These are phyloP conservation scores for Gallirallus australis DNA, from an alignment of 2,797 vertebrate genomes.

Conservation along the genomic window DNA sequence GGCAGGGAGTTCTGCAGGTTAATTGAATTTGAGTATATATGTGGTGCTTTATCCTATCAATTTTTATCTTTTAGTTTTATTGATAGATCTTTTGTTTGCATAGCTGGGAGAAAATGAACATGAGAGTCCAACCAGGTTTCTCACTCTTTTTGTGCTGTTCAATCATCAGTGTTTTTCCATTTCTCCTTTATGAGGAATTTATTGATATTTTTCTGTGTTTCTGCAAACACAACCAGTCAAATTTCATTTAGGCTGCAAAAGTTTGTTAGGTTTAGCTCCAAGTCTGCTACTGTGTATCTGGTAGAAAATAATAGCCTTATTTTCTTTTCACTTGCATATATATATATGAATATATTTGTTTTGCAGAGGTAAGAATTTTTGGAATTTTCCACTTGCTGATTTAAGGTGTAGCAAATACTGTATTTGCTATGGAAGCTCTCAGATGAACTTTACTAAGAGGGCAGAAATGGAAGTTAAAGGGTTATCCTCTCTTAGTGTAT, in stretches of 20 bases:
- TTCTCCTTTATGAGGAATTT: background rate
- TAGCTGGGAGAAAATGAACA: background rate
- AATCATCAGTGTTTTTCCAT: background rate
- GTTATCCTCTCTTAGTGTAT: too few relatives aligned
- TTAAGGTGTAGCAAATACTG: background rate
- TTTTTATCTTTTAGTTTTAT: slow-evolving; percentile 33
- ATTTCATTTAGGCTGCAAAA: background rate
- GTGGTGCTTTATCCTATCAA: background rate
- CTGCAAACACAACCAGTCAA: background rate
- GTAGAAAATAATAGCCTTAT: background rate
- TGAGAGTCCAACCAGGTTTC: background rate
- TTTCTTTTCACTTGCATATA: background rate
- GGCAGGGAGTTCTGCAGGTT: slow-evolving; percentile 8
- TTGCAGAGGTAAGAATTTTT: background rate
- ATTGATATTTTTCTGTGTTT: background rate
- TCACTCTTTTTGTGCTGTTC: background rate
- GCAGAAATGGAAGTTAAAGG: background rate
- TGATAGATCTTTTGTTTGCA: background rate
- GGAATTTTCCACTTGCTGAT: background rate
- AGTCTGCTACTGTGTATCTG: background rate
- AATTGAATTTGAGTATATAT: slow-evolving; percentile 10
- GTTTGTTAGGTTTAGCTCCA: background rate
- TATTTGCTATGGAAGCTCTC: background rate
- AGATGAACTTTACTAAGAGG: background rate
- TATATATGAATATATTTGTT: background rate